Conservation (phyloP, 2,888 invertebrate genomes). For the Drosophila phalerata region DNA sequence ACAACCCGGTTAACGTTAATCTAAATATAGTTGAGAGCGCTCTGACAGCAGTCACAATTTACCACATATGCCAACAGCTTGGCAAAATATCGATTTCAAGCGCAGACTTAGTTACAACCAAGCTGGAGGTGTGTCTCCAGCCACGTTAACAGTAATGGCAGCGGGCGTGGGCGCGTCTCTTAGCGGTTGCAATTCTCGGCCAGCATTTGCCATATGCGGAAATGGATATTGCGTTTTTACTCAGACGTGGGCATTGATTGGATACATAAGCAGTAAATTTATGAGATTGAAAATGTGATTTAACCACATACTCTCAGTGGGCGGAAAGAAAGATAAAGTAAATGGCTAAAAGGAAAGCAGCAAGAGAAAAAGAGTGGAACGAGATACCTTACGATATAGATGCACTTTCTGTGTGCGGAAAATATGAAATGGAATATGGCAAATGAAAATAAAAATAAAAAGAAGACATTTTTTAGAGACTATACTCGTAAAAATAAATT, state of each 20-base stretch:
- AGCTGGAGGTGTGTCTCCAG: conserved; percentile 48
- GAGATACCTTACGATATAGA: not conserved
- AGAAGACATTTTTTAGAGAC: not conserved
- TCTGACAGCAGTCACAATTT: conserved; percentile 43
- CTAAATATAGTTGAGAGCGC: conserved; percentile 63
- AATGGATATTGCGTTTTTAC: conserved; percentile 44
- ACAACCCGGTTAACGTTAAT: conserved; percentile 58
- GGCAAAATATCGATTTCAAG: conserved; percentile 70
- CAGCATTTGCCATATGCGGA: conserved; percentile 64
- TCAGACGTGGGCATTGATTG: conserved; percentile 54
- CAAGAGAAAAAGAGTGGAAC: not conserved
- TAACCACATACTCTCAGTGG: conserved; percentile 36
- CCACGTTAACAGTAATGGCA: conserved; percentile 46
- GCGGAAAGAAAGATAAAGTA: conserved; percentile 24
- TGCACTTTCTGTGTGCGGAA: not conserved
- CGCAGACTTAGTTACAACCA: conserved; percentile 45
- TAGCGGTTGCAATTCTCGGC: conserved; percentile 59
- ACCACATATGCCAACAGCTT: conserved; percentile 57
- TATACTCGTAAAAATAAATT: not conserved
- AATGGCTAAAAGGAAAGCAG: conserved; percentile 25
- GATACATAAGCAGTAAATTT: conserved; percentile 20
- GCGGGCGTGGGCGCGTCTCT: conserved; percentile 29
- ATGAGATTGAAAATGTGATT: conserved; percentile 31
- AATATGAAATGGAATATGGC: conserved; percentile 7
- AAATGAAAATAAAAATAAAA: not conserved